Conservation (phyloP, 2,888 invertebrate species). For the Frankliniella fusca region DNA sequence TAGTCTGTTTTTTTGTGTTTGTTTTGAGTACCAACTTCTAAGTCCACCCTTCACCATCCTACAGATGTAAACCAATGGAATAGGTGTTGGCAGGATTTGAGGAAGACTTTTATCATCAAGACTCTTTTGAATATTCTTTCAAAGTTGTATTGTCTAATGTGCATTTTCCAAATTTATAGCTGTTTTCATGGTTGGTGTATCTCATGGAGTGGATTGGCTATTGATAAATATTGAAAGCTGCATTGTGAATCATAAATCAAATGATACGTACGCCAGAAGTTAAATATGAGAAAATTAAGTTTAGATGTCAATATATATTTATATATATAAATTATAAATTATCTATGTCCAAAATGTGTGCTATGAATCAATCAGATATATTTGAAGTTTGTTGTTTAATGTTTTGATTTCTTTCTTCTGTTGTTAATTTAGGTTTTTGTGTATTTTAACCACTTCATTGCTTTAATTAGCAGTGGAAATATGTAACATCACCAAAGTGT, state of each 20-base stretch:
- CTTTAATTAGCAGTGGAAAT: neutral
- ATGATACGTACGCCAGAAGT: neutral
- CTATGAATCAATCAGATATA: conserved; percentile 5
- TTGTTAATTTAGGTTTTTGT: conserved; percentile 7
- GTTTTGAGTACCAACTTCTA: too few species aligned
- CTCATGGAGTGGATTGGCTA: neutral
- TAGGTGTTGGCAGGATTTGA: too few species aligned
- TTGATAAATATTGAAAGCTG: too few species aligned
- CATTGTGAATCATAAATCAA: too few species aligned
- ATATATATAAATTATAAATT: neutral
- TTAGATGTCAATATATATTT: neutral
- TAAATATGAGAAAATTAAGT: neutral
- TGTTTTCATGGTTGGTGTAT: neutral
- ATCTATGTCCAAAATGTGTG: neutral
- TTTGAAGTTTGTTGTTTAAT: conserved; percentile 21
- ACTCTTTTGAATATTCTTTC: too few species aligned
- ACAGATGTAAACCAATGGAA: neutral
- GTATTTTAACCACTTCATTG: conserved; percentile 15
- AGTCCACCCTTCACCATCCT: neutral
- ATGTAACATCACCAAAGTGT: conserved; percentile 24
- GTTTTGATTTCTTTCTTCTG: conserved; percentile 16
- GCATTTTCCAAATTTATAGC: neutral
- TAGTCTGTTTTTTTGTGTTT: too few species aligned
- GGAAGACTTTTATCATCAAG: too few species aligned
- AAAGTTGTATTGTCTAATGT: too few species aligned